Percentiles rank a stretch among this genome's conserved stretches.
These are phyloP conservation scores for Rhynchotus rufescens DNA, from an alignment of 2,797 vertebrate genomes.

Conservation along the genomic window DNA sequence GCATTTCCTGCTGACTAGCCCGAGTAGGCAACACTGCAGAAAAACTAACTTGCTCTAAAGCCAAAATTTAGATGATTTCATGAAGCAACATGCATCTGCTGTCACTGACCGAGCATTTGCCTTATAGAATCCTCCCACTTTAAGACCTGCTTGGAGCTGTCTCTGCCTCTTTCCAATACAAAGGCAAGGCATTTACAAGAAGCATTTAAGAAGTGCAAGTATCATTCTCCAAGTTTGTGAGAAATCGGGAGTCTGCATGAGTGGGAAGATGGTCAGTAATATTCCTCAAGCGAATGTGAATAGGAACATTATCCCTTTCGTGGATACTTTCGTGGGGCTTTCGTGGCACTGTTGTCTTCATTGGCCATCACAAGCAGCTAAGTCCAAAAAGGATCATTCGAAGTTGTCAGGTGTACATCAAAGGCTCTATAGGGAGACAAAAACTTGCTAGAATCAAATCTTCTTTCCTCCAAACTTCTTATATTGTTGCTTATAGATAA, in stretches of 20 bases:
- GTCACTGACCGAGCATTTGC: background rate
- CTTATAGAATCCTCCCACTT: background rate
- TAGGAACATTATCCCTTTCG: background rate
- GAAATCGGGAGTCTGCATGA: rapidly evolving
- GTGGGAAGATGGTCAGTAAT: background rate
- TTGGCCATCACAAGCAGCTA: background rate
- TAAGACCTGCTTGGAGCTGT: background rate
- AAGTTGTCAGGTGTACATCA: background rate
- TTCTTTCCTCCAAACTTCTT: background rate
- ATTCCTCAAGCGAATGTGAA: background rate
- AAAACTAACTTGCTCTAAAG: background rate
- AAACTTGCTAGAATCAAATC: background rate
- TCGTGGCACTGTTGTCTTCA: background rate
- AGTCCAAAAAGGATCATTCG: background rate
- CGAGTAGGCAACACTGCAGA: background rate
- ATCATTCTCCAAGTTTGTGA: background rate
- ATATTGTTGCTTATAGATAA: background rate
- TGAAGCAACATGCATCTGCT: rapidly evolving
- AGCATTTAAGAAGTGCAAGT: background rate
- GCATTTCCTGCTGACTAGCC: background rate
- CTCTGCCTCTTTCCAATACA: background rate
- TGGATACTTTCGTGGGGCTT: no score
- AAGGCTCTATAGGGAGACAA: background rate
- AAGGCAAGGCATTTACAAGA: background rate
- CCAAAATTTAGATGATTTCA: background rate